Evolutionary conservation across 2,113 vertebrate species (phyloP), one percentile per base, ranked within the genome.

Genomic region (Sinocyclocheilus anophthalmus): DNA sequence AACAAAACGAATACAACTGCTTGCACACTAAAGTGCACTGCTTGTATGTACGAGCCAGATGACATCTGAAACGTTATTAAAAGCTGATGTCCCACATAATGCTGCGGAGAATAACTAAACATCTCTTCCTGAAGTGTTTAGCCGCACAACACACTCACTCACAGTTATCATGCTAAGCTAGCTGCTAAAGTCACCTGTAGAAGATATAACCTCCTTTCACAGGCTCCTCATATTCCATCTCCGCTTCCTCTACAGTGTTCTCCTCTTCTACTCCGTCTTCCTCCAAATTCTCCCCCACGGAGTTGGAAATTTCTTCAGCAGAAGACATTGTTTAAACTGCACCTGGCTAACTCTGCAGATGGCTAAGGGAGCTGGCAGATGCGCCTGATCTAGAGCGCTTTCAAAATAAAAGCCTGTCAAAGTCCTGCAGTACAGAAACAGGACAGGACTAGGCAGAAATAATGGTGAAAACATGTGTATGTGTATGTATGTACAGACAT

Each of bases 111-210:
- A 42, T 42, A 12, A 42, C 2, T 42, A n/a, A 72, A 86, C 85
- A 86, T 81, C 13, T 0, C 3, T 3, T 22, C 30, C 22, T 24
- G 2, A n/a, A 12, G 20, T n/a, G 24, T 1, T 9, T 39, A 42
- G 53, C 7, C 12, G 61, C 83, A 18, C 53, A 33, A 50, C 48
- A 20, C 9, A 1, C 14, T 53, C 63, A 30, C 48, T 45, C 9
- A 39, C 37, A 84, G 42, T 53, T 20, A 45, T 18, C 18, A 18
- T 75, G 85, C 77, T 86, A 86, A 30, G 48, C 22, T 80, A 70
- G 39, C 20, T 7, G 57, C 80, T 83, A 59, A 30, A 26, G 69
- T 53, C 3, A 96, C 96, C 94, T 96, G 93, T 96, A 96, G 55
- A 95, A 90, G 30, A 96, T 88, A 42, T 95, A 96, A 82, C 93